These are phyloP conservation scores for Nothobranchius furzeri DNA, from an alignment of 2,113 vertebrate species.

Conservation along the genomic window DNA sequence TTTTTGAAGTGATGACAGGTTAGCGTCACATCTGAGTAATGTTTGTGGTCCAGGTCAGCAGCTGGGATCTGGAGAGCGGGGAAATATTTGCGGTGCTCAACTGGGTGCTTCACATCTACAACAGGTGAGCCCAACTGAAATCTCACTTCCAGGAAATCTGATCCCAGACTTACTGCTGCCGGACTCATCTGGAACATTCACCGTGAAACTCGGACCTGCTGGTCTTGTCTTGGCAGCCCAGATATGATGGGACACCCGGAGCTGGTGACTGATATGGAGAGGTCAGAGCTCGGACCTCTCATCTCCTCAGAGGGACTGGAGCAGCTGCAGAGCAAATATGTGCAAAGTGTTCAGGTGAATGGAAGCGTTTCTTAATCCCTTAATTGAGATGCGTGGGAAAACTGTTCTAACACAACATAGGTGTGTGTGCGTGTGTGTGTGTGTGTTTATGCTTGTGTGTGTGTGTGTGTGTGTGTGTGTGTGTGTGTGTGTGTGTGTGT, in stretches of 20 bases:
- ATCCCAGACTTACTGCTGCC: no score
- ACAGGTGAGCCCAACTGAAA: slow-evolving; percentile 78
- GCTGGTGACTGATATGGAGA: slow-evolving; percentile 83
- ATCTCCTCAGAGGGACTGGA: slow-evolving; percentile 86
- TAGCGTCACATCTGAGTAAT: slow-evolving; percentile 8
- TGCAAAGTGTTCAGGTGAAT: slow-evolving; percentile 87
- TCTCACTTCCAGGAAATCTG: not conserved
- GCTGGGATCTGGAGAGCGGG: slow-evolving; percentile 88
- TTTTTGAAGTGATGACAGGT: no score
- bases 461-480: not conserved
- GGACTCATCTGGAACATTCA: not conserved
- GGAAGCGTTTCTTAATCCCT: not conserved
- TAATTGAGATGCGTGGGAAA: not conserved
- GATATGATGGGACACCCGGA: slow-evolving; percentile 92
- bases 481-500: no score
- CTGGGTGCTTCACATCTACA: slow-evolving; percentile 89
- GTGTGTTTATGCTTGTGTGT: no score
- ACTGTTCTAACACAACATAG: no score
- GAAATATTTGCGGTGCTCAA: slow-evolving; percentile 90
- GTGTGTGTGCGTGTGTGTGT: no score
- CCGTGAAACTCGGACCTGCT: no score
- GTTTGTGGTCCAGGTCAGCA: slow-evolving; percentile 81
- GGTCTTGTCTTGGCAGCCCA: slow-evolving; percentile 71
- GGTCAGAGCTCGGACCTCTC: slow-evolving; percentile 83
- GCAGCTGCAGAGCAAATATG: slow-evolving; percentile 87